Conservation (phyloP, 2,113 vertebrate species). For the Marmota flaviventris region DNA sequence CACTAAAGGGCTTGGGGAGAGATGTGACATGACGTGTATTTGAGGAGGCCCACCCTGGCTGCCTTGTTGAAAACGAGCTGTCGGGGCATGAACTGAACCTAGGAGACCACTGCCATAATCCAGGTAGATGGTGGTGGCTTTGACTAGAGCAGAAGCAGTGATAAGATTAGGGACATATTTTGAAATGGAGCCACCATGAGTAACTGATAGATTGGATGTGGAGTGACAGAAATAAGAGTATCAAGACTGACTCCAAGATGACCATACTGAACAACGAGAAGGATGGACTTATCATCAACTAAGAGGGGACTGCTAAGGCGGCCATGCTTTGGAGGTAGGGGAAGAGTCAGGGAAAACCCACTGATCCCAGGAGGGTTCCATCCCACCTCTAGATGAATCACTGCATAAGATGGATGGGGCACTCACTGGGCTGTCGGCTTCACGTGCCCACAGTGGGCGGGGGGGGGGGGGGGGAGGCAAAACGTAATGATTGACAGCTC, state of each 20-base stretch:
- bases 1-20: background rate
- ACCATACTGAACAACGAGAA: background rate
- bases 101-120: background rate
- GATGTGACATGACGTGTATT: background rate
- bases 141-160: background rate
- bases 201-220: background rate
- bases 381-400: background rate
- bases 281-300: background rate
- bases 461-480: background rate
- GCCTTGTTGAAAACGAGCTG: background rate
- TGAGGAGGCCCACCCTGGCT: background rate
- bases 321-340: background rate
- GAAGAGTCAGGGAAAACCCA: background rate
- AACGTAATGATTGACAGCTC: background rate
- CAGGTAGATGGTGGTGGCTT: background rate
- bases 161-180: background rate
- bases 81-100: accelerated
- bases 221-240: background rate
- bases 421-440: background rate
- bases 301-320: background rate
- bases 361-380: background rate
- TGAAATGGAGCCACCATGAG: background rate
- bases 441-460: background rate
- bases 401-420: background rate
- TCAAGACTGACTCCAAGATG: background rate